Conservation (phyloP, 2,797 vertebrate species). For the Psittacula echo region DNA sequence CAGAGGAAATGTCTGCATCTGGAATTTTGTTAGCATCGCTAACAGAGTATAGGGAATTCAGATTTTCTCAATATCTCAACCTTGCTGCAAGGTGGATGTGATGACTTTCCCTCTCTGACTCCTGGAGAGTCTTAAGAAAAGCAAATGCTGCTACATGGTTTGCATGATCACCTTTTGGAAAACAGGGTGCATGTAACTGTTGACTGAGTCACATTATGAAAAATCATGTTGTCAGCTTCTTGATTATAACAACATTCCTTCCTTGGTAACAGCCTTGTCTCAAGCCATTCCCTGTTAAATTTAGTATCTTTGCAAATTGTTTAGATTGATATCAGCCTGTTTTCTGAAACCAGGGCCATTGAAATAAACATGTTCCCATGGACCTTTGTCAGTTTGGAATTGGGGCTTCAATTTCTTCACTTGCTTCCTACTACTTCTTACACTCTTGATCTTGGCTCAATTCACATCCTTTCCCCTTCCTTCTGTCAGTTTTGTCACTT, state of each 20-base stretch:
- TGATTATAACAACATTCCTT: conserved; percentile 11
- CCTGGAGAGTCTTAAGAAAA: background rate
- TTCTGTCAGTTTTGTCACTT: background rate
- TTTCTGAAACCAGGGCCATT: conserved; percentile 6
- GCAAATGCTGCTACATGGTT: background rate
- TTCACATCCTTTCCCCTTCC: background rate
- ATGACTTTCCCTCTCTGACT: background rate
- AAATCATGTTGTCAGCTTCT: conserved; percentile 23
- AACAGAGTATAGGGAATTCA: background rate
- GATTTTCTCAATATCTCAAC: background rate
- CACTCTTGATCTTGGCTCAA: background rate
- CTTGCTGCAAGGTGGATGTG: background rate
- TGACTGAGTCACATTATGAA: conserved; percentile 17
- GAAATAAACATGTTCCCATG: conserved; percentile 28
- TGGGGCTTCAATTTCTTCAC: background rate
- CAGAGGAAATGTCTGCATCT: background rate
- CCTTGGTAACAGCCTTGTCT: background rate
- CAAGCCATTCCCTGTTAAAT: background rate
- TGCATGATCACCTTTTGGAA: background rate
- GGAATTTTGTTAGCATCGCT: background rate
- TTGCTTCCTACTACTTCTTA: background rate
- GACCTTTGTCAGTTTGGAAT: background rate
- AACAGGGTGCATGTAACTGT: background rate
- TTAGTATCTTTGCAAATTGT: conserved; percentile 42
- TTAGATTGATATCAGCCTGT: background rate